Percentiles rank a stretch among this genome's conserved stretches.
Conservation (phyloP, 2,797 vertebrate genomes). For the Alcedo quadribrachys region DNA sequence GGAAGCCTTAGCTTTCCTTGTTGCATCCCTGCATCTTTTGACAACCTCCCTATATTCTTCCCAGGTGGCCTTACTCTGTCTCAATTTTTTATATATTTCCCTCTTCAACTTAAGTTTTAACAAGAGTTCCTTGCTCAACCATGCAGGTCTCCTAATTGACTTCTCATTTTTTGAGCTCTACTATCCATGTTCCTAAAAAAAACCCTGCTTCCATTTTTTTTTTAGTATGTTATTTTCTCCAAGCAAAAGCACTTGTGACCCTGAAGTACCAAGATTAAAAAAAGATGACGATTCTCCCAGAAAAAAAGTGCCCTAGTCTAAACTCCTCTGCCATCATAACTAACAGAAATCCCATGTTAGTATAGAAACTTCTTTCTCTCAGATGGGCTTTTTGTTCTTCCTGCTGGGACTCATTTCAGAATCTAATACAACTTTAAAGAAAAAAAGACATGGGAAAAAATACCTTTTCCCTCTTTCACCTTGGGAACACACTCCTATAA, state of each 20-base stretch:
- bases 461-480: background rate
- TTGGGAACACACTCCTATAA: background rate
- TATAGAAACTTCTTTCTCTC: background rate
- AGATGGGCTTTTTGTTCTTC: background rate
- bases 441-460: background rate
- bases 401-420: background rate
- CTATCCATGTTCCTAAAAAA: background rate
- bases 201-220: background rate
- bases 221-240: background rate
- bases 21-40: too few relatives aligned
- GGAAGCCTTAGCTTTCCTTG: too few relatives aligned
- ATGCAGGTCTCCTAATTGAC: too few relatives aligned
- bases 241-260: background rate
- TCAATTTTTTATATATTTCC: too few relatives aligned
- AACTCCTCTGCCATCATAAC: background rate
- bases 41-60: too few relatives aligned
- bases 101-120: too few relatives aligned
- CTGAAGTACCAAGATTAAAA: background rate
- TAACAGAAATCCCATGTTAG: background rate
- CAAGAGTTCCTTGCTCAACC: too few relatives aligned
- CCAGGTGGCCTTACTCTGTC: too few relatives aligned
- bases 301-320: background rate
- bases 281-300: background rate
- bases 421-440: background rate
- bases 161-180: background rate